Base-by-base conservation (phyloP, 2,888 invertebrate genomes). In the Pristionchus arcanus region DNA sequence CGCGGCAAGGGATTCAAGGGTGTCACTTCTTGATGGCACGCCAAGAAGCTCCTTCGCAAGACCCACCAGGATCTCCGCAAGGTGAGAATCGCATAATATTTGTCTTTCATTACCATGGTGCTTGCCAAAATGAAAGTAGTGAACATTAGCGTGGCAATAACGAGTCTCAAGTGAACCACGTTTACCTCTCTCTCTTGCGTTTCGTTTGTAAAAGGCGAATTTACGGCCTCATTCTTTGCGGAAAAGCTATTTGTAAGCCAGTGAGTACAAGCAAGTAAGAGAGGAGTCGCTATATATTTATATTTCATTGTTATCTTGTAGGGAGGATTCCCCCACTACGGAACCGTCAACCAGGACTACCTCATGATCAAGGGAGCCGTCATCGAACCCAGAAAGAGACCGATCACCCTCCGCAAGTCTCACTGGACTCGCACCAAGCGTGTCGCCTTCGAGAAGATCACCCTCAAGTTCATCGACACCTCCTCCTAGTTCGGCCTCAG, bases 1-100 rank as follows among this genome's bases (percentile, higher is more conserved):
- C 99, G 99, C 96, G 99, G 99, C 96, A 98, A 98, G 96, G 99
- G 99, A 96, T 98, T 98, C 97, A 99, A 99, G 96, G 99, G 98
- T 97, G 99, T 99, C 21, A 99, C 99, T 89, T 98, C 98, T 83
- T 97, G 99, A 97, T 99, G 99, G 99, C 98, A 99, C 96, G 98
- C 98, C 86, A 99, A 99, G 97, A 99, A 99, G 96, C 96, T 99
- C 95, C 99, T 99, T 0, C 97, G 99, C 94, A 99, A 99, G 97
- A 99, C 99, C 0, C 99, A 99, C 97, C 99, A 99, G 96, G 99
- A 99, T 97, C 97, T 99, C 94, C 95, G 96, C 91, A 95, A 95
- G 94, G 93, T 94, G 49, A 19, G 63, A 3, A 55, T 74, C 37
- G 31, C 4, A 68, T 5, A 68, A 7, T 9, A 31, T 49, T 77